Evolutionary conservation across 1,140 invertebrate genomes (phyloP).

Genomic region (Zaprionus lachaisei): DNA sequence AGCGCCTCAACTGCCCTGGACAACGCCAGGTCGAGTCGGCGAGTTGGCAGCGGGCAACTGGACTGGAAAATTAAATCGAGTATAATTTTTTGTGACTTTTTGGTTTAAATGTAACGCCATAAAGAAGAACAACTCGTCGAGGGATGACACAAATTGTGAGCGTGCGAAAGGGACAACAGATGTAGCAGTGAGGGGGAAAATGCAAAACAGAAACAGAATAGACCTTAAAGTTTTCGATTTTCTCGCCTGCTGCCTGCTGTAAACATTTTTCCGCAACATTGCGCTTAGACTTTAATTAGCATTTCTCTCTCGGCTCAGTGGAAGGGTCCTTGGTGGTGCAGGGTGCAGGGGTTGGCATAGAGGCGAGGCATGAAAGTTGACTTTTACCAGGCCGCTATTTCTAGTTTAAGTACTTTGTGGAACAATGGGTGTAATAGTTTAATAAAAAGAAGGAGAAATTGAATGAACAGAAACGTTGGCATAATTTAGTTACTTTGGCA

Average conservation of each 20-base stretch:
- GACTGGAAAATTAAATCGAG: constrained; percentile 83
- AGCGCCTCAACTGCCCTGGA: background rate
- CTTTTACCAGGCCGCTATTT: background rate
- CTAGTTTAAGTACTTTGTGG: background rate
- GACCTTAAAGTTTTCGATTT: constrained; percentile 64
- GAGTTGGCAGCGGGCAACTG: constrained; percentile 47
- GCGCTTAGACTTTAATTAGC: constrained; percentile 79
- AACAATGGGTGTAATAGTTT: background rate
- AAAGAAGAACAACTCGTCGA: constrained; percentile 53
- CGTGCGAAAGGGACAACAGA: background rate
- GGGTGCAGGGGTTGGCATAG: background rate
- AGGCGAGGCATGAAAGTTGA: background rate
- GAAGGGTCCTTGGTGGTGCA: background rate
- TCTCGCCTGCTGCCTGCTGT: constrained; percentile 38
- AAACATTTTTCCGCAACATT: constrained; percentile 81
- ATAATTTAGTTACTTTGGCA: no score
- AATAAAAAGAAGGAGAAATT: no score
- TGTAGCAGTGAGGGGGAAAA: constrained; percentile 1
- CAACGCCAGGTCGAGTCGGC: background rate
- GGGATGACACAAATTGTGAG: constrained; percentile 28
- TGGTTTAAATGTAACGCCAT: constrained; percentile 66
- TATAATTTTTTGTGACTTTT: constrained; percentile 76
- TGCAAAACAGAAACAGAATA: constrained; percentile 38
- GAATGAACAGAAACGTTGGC: no score
- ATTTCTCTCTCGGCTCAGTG: constrained; percentile 49